Evolutionary conservation across 2,888 invertebrate species (phyloP).

Genomic region (Alsophila aescularia): DNA sequence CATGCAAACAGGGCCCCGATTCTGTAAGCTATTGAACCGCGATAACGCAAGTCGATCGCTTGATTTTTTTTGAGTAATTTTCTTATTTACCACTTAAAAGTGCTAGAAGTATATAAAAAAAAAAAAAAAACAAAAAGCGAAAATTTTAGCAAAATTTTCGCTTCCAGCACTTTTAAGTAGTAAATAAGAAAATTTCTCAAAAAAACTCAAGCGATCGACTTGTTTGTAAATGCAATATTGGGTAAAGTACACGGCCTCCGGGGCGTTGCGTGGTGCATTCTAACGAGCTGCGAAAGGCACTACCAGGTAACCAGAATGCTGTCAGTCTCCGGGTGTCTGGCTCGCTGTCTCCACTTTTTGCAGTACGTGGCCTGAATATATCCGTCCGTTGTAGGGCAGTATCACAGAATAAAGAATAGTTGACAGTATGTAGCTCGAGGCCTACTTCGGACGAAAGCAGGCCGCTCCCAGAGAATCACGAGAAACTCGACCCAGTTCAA

Average conservation of each 20-base stretch:
- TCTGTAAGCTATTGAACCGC: too few species aligned
- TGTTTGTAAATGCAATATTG: constrained; percentile 32
- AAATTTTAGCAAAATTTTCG: too few species aligned
- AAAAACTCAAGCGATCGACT: too few species aligned
- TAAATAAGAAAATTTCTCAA: too few species aligned
- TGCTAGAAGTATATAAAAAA: too few species aligned
- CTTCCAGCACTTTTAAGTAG: too few species aligned
- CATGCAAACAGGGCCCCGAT: constrained; percentile 24
- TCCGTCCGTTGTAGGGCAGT: constrained; percentile 66
- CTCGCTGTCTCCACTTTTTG: constrained; percentile 59
- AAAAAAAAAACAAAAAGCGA: too few species aligned
- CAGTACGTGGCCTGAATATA: constrained; percentile 64
- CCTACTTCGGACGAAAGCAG: constrained; percentile 67
- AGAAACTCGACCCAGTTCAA: constrained; percentile 59
- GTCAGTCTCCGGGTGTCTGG: constrained; percentile 62
- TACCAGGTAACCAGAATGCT: constrained; percentile 64
- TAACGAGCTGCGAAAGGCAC: constrained; percentile 42
- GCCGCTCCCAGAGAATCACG: constrained; percentile 69
- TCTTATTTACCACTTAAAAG: too few species aligned
- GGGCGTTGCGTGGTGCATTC: constrained; percentile 40
- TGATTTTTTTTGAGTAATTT: too few species aligned
- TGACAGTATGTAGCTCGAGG: constrained; percentile 53
- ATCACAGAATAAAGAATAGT: too few species aligned
- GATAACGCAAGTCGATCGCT: too few species aligned
- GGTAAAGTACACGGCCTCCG: constrained; percentile 32